Evolutionary conservation across 2,797 vertebrate species (phyloP).

Genomic region (Xenopus petersii): DNA sequence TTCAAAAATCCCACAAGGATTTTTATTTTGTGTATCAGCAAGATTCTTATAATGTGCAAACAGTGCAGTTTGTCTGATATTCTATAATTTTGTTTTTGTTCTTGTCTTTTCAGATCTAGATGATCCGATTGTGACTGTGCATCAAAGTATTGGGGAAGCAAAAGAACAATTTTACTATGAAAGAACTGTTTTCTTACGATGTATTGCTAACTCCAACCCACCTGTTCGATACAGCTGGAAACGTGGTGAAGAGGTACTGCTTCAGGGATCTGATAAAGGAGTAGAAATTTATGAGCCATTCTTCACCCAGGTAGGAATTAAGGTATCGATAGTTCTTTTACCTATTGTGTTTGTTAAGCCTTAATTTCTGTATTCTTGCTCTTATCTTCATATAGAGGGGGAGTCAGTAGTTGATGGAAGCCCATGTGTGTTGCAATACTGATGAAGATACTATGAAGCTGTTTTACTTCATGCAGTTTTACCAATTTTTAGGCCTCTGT

Average conservation of each 20-base stretch:
- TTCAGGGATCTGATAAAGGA: constrained; percentile 94
- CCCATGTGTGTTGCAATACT: too few species aligned
- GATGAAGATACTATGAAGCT: too few species aligned
- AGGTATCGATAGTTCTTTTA: neutral
- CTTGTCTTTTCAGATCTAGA: constrained; percentile 81
- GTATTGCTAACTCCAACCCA: constrained; percentile 93
- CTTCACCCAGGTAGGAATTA: constrained; percentile 91
- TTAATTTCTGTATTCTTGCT: too few species aligned
- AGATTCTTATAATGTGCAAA: neutral
- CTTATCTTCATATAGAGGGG: too few species aligned
- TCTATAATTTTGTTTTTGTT: neutral
- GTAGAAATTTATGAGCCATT: constrained; percentile 98
- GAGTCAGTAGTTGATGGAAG: too few species aligned
- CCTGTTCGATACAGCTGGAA: constrained; percentile 96
- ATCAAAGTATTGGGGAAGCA: constrained; percentile 97
- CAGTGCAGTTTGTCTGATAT: neutral
- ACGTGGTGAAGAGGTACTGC: constrained; percentile 85
- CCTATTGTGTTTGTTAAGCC: too few species aligned
- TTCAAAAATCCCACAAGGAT: constrained; percentile 10
- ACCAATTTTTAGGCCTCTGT: too few species aligned
- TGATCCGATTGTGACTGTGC: constrained; percentile 91
- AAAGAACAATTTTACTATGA: constrained; percentile 98
- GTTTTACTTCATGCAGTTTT: too few species aligned
- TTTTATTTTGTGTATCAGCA: neutral
- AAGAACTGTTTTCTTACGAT: constrained; percentile 92